Base-by-base conservation (phyloP, 2,113 vertebrate species). In the Pleuronectes platessa region DNA sequence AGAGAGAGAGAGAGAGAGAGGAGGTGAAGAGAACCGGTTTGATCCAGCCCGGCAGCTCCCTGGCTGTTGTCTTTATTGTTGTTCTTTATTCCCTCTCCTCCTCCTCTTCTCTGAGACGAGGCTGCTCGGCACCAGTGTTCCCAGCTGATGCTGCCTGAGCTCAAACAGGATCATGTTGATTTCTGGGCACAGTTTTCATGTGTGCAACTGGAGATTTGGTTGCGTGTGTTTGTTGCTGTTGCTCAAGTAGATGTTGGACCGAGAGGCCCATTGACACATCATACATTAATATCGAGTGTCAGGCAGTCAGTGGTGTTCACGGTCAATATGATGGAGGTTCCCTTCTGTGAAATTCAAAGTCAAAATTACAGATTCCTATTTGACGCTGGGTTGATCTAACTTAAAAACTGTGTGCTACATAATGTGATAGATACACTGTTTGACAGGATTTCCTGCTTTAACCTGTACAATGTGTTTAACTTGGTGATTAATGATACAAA, bases 21-120 rank as follows among this genome's bases (percentile, higher is more conserved):
- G 76, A 76, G 74, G 67, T 63, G 68, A 74, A 72, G 67, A 67
- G 51, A 90, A 88, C 85, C 49, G 61, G 80, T 85, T 84, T 88
- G 79, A 90, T 90, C 88, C 81, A 45, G 86, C 18, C 0, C 27
- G 27, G 69, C 54, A 60, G 72, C 17, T 81, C 20, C 6, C 31
- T 4, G 65, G 24, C 70, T 81, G 65, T 56, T 81, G 74, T 81
- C 18, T 85, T 85, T 77, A 26, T 64, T 71, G 27, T 70, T 60
- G 59, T 51, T 74, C 6, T 54, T 42, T 27, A 20, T 62, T 45
- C 18, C 70, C 60, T 31, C 17, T 55, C 40, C 12, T 78, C 40
- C 12, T 78, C 6, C 58, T 58, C 5, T 45, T 45, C 58, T 63
- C 54, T 13, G 42, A 65, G 63, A 68, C 31, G 72, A 12, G 54